Base-by-base conservation (phyloP, 2,113 vertebrate genomes). In the Sylvilagus bachmani region DNA sequence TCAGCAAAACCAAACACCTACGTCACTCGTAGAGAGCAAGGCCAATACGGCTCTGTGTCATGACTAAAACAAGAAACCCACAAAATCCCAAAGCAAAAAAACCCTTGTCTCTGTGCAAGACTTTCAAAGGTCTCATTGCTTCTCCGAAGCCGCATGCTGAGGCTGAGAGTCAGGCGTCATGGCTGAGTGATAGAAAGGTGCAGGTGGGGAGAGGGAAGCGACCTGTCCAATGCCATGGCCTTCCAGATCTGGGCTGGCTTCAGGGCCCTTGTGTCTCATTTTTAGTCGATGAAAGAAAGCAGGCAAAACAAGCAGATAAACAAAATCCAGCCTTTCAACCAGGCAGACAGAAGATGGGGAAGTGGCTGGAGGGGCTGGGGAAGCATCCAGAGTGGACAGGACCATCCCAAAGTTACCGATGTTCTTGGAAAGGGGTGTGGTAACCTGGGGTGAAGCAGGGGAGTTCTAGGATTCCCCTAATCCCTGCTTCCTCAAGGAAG, bases 41-140 rank as follows among this genome's bases (percentile, higher is more conserved):
- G 69, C 69, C 69, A 64, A 16, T 21, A 62, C 51, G 61, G 16
- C 24, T 93, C 9, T 24, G 69, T 55, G 89, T 81, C 51, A 87
- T 93, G 61, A 89, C 55, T 88, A 87, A 95, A 73, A 62, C 3
- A 86, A 66, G 86, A 93, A 67, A 13, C 62, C 75, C 81, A 75
- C 64, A 96, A 96, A 94, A 89, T 84, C 62, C 90, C 84, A 86
- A 93, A 86, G 31, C 24, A 70, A 81, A 77, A 75, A 86, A 85
- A 9, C 17, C 62, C 53, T 77, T 82, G 36, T 80, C 93, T 90
- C 70, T 81, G 10, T 75, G 49, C 36, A 70, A 11, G 62, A 10
- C 33, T 86, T 84, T 90, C 27, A 82, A 61, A 88, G 86, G 83
- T 79, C 51, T 96, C 21, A 61, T 92, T 94, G 95, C 49, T 96